Percentiles rank a stretch among this genome's conserved stretches.
phyloP scores from a whole-genome alignment of 1,140 invertebrate species.

The Saxidomus purpurata region DNA sequence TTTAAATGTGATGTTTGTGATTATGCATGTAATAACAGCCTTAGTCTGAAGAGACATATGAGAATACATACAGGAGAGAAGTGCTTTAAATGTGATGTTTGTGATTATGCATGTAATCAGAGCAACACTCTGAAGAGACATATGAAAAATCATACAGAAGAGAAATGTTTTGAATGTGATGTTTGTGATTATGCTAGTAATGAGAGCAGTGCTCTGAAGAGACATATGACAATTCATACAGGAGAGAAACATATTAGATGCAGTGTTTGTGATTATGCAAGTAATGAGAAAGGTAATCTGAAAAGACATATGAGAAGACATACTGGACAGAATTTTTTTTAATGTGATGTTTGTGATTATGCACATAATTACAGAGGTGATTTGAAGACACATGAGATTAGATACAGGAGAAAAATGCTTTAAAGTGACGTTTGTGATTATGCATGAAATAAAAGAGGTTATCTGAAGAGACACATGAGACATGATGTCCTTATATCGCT shows the following conservation, averaged over 20 bases:
- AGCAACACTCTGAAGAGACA: background rate
- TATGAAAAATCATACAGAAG: slow-evolving; percentile 29
- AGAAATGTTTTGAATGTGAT: background rate
- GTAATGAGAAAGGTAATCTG: background rate
- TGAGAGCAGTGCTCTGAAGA: background rate
- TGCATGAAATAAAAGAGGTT: background rate
- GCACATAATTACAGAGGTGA: background rate
- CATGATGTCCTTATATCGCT: no score
- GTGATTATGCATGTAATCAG: background rate
- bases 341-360: background rate
- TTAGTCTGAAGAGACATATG: slow-evolving; percentile 20
- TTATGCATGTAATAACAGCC: background rate
- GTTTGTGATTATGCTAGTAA: background rate
- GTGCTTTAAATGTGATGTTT: slow-evolving; percentile 18
- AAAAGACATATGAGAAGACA: slow-evolving; percentile 3
- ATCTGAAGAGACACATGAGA: background rate
- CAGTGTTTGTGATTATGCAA: background rate
- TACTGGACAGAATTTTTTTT: background rate
- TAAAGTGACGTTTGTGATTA: background rate
- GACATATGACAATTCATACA: background rate
- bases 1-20: slow-evolving; percentile 36
- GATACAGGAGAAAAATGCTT: background rate
- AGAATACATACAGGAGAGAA: background rate
- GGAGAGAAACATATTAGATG: slow-evolving; percentile 3
- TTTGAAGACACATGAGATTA: background rate